Evolutionary conservation across 2,113 vertebrate genomes (phyloP), one percentile per base, ranked within the genome.

Genomic region (Pituophis catenifer): DNA sequence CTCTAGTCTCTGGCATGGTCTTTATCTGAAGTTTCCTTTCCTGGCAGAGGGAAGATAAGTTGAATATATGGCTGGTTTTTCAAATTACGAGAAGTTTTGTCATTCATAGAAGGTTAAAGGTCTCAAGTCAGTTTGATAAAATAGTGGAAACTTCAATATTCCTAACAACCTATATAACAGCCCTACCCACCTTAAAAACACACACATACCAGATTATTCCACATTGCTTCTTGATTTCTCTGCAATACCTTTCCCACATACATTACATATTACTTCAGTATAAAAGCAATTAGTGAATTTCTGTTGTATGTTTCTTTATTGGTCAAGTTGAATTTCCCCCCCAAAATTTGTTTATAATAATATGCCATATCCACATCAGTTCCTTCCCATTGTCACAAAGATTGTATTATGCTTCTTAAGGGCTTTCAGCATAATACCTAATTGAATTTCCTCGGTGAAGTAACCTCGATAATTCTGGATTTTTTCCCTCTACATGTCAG

Each of bases 111-210:
- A 96, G 90, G 91, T 91, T 88, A 95, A 95, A 96, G 55, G 59
- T 92, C 95, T 94, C 93, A 70, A 90, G 57, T 75, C 90, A 94
- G 89, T 81, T 65, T 94, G 90, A 95, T 70, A 86, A 93, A 93
- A 89, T 89, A 91, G 44, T 86, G 57, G n/a, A 90, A 26, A 88
- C 52, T 2, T n/a, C n/a, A 65, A 1, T 23, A 91, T 55, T 53
- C 15, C 59, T 55, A 0, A 0, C 13, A 70, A 58, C 55, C 44
- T 48, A 19, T 38, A 38, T 26, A 52, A 50, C 19, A n/a, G 7
- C 70, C 26, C 38, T 75, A 89, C 23, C 8, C 7, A 38, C 26
- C 58, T 23, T 10, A 58, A 89, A 38, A 3, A 19, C 21, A 91
- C 10, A 19, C 23, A 0, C 9, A 48, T 10, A 1, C 17, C n/a